phyloP scores from a whole-genome alignment of 53 echinoderm and acorn worm species.

The Actinopyga echinites region DNA sequence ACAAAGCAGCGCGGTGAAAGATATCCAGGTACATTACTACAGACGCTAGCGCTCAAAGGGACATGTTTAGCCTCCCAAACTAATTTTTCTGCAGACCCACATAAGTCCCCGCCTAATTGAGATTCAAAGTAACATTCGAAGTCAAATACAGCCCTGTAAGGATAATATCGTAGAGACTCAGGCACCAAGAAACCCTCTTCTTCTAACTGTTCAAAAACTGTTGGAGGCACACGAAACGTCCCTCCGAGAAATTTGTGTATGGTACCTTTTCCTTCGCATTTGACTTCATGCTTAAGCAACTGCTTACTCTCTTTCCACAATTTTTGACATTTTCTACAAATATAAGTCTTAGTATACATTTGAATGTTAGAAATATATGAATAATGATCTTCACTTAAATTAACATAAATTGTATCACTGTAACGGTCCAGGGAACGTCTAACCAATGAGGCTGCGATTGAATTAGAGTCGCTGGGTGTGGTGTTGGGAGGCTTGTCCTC shows the following conservation, averaged over 20 bases:
- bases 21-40: no score
- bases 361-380: no score
- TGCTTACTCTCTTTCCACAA: not conserved
- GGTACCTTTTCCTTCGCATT: not conserved
- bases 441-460: no score
- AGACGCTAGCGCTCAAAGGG: not conserved
- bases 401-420: not conserved
- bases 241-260: not conserved
- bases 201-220: not conserved
- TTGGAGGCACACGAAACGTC: not conserved
- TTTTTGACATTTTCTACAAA: not conserved
- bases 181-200: not conserved
- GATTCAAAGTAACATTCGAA: not conserved
- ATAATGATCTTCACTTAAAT: not conserved
- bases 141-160: not conserved
- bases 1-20: not conserved
- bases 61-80: not conserved
- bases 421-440: not conserved
- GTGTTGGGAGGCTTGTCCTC: no score
- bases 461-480: no score
- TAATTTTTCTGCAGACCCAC: no score
- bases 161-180: not conserved
- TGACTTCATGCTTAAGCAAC: not conserved
- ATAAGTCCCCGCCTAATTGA: not conserved
- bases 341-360: not conserved